Base-by-base conservation (phyloP, 2,888 invertebrate genomes). In the Polydrusus pterygomalis region DNA sequence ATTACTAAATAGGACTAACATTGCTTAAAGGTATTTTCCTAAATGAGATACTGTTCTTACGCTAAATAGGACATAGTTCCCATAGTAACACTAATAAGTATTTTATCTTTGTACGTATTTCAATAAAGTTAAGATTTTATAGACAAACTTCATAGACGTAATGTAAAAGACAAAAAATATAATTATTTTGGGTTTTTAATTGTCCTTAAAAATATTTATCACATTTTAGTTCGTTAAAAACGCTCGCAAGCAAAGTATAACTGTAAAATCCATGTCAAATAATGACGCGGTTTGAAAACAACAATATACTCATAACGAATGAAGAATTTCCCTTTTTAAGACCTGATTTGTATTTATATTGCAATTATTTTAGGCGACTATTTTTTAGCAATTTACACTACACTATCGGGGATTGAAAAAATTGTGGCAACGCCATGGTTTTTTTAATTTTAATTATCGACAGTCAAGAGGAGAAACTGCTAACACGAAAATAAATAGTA, bases 191-290 rank as follows among this genome's bases (percentile, higher is more conserved):
- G 13, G 30, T 49, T 67, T 30, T 43, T 58, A 67, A 51, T 68
- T 74, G 47, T 74, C 47, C 74, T 82, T 83, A 83, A 79, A 83
- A 77, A 77, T 81, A 81, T 78, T 80, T 83, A 82, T 80, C 80
- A 80, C 80, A 81, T 81, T 76, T 80, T 80, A 56, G 74, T 79
- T 82, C 80, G 80, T 78, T 81, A 79, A 77, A 38, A 79, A 81
- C 78, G 79, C 80, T 79, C 73, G 13, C 20, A 63, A 38, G 69
- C 47, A 67, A 58, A 60, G 18, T 30, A 62, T 40, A 77, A 71
- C 43, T 45, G 6, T 17, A 30, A 43, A 13, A 17, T 47, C 15
- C 9, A 17, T 8, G 47, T 47, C 3, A 47, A 47, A 47, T 47
- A 17, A 47, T n/a, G 43, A 43, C 8, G 34, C 10, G 34, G 34